Base-by-base conservation (phyloP, 2,797 vertebrate genomes). In the Botia almorhae region DNA sequence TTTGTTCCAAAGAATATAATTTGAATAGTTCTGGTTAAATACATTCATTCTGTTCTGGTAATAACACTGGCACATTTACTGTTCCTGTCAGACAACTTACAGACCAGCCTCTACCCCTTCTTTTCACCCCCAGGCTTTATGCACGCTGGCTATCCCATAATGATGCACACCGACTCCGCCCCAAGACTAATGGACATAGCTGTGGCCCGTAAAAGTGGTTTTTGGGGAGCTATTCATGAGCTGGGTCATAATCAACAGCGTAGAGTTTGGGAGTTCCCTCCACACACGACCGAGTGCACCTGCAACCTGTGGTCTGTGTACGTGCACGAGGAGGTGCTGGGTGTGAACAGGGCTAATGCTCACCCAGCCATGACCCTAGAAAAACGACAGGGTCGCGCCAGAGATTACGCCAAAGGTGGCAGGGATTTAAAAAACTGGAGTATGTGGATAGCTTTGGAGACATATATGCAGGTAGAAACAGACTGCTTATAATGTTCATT, bases 221-320 rank as follows among this genome's bases (percentile, higher is more conserved):
- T 96, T 0, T 98, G 97, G 96, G 97, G 96, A 0, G 36, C 91
- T 23, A 87, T 96, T 85, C 97, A 98, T 0, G 97, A 98, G 82
- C 87, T 98, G 60, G 96, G 96, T 74, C 96, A 98, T 91, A 98
- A 97, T 87, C 95, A 97, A 79, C 96, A 98, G 87, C 84, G 85
- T 72, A 1, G 46, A 0, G 90, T 82, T 51, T 98, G 97, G 96
- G 96, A 97, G 87, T 94, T 97, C 81, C 91, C 87, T 0, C 81
- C 95, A 0, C 88, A 97, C 81, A 97, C 96, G 82, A 96, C 95
- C 0, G 97, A 98, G 88, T 92, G 94, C n/a, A 98, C 97, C 0
- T 97, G 96, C 89, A 98, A 98, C 91, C 93, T 98, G 76, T 98
- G 97, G 96, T 96, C 97, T 0, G 94, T 98, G 83, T 98, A 96